These are phyloP conservation scores for Sitobion miscanthi DNA, from an alignment of 1,140 invertebrate species.

Conservation along the genomic window DNA sequence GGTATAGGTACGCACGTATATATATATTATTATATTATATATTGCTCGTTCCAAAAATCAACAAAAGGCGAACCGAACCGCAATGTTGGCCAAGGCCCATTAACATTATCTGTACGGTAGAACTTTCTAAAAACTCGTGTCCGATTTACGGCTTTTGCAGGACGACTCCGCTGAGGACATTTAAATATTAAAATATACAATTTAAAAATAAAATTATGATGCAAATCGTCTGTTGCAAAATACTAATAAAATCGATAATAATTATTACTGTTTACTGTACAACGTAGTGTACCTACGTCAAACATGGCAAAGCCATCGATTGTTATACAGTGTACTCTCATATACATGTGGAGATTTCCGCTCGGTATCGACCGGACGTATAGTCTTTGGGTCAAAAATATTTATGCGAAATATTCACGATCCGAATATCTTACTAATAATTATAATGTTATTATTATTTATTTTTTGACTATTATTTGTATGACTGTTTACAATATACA, in stretches of 20 bases:
- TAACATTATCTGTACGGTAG: neutral
- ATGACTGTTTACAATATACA: too few species aligned
- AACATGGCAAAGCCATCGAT: too few species aligned
- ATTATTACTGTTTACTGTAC: neutral
- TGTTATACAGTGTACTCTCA: too few species aligned
- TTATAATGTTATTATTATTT: neutral
- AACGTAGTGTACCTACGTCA: too few species aligned
- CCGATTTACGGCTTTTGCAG: neutral
- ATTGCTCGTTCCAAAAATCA: neutral
- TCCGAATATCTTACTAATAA: too few species aligned
- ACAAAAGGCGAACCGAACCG: slow-evolving; percentile 23
- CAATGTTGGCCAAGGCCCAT: neutral
- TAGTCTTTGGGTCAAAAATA: too few species aligned
- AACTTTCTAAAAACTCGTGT: slow-evolving; percentile 23
- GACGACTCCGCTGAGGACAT: neutral
- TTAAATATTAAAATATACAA: neutral
- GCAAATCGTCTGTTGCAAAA: too few species aligned
- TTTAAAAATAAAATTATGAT: neutral
- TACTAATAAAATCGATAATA: neutral
- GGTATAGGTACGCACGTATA: neutral
- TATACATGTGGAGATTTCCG: too few species aligned
- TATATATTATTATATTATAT: neutral
- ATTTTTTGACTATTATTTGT: neutral
- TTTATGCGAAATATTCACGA: too few species aligned
- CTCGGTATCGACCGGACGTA: too few species aligned